phyloP scores from a whole-genome alignment of 2,113 vertebrate genomes.

The Takifugu bimaculatus region DNA sequence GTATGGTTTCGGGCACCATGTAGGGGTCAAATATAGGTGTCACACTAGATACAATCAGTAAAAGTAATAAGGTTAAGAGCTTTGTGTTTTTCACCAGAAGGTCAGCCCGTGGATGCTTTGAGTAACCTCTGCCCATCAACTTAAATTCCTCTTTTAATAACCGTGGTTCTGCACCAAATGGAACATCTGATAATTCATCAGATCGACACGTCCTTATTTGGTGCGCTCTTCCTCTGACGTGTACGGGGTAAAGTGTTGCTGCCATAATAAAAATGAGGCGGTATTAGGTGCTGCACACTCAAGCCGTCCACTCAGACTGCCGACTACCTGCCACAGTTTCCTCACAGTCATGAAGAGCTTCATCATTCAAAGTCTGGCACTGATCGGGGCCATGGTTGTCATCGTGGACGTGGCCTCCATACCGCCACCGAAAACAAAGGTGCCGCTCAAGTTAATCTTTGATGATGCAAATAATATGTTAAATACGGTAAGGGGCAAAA shows the following conservation, averaged over 20 bases:
- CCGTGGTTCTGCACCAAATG: neutral
- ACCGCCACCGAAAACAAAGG: no score
- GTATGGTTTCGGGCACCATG: no score
- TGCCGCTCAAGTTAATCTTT: neutral
- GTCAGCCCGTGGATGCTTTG: neutral
- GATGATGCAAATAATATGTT: neutral
- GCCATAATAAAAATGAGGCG: slow-evolving; percentile 6
- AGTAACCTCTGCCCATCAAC: neutral
- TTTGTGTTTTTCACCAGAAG: no score
- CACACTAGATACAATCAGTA: no score
- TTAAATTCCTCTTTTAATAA: slow-evolving; percentile 4
- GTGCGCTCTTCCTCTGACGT: slow-evolving; percentile 32
- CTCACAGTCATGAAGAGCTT: slow-evolving; percentile 47
- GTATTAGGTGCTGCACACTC: neutral
- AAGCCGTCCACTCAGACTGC: slow-evolving; percentile 21
- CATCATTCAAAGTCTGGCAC: neutral
- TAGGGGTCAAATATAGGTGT: no score
- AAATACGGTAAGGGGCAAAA: neutral
- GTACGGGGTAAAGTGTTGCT: slow-evolving; percentile 1
- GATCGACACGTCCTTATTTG: slow-evolving; percentile 43
- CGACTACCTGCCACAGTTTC: neutral
- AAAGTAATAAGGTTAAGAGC: no score
- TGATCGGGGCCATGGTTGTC: slow-evolving; percentile 3
- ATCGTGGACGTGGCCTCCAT: neutral
- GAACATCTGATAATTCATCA: slow-evolving; percentile 18